Evolutionary conservation across 2,888 invertebrate species (phyloP).

Genomic region (Drosophila kambysellisi): DNA sequence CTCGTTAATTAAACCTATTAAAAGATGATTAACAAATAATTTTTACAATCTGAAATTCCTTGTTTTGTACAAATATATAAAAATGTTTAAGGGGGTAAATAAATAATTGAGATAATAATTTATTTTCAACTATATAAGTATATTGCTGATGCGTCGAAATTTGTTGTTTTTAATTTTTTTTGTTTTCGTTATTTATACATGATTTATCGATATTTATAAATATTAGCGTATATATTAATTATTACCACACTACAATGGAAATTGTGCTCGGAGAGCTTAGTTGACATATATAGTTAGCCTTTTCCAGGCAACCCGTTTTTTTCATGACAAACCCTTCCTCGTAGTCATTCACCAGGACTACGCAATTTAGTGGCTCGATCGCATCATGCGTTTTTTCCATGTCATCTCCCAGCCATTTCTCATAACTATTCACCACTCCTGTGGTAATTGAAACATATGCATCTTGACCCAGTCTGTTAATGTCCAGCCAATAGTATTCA

Average conservation of each 20-base stretch:
- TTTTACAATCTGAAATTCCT: background rate
- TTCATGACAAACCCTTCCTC: slow-evolving; percentile 33
- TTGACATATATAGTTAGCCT: slow-evolving; percentile 31
- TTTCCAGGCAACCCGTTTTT: slow-evolving; percentile 14
- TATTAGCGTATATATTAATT: background rate
- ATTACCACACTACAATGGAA: slow-evolving; percentile 42
- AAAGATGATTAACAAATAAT: background rate
- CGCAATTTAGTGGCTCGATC: slow-evolving; percentile 18
- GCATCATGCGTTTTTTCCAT: background rate
- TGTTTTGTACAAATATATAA: background rate
- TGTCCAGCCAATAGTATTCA: slow-evolving; percentile 38
- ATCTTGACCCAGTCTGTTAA: slow-evolving; percentile 40
- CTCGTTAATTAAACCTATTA: background rate
- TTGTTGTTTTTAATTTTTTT: background rate
- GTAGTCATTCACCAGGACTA: slow-evolving; percentile 17
- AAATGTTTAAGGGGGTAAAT: background rate
- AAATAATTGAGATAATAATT: background rate
- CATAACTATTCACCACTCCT: slow-evolving; percentile 10
- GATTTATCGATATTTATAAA: background rate
- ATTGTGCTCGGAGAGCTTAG: slow-evolving; percentile 25
- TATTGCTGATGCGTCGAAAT: background rate
- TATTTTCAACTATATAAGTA: background rate
- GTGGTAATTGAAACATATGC: slow-evolving; percentile 38
- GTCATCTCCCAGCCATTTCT: slow-evolving; percentile 8
- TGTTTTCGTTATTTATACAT: background rate